Evolutionary conservation across 2,113 vertebrate species (phyloP).

Genomic region (Epinephelus moara): DNA sequence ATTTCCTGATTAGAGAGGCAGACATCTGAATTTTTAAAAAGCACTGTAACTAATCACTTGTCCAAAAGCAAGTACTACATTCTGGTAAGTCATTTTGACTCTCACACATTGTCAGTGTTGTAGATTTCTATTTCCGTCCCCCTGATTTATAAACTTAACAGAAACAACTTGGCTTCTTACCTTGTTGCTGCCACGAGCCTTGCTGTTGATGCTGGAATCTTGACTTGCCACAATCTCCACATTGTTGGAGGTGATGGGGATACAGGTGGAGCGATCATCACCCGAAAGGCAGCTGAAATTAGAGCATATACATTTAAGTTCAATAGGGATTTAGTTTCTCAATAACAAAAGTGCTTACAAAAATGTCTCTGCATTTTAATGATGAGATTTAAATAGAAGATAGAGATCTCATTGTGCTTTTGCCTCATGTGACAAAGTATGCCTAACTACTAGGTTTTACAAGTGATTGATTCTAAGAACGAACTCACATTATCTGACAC

Average conservation of each 20-base stretch:
- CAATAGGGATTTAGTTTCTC: background rate
- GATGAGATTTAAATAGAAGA: background rate
- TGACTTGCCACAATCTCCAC: slow-evolving; percentile 98
- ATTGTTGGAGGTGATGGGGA: slow-evolving; percentile 92
- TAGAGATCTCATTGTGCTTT: background rate
- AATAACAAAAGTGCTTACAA: background rate
- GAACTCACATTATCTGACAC: slow-evolving; percentile 93
- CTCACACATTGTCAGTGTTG: background rate
- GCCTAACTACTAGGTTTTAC: background rate
- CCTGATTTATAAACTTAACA: background rate
- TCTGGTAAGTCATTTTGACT: background rate
- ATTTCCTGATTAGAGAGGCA: background rate
- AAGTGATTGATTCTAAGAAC: background rate
- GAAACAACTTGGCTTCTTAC: slow-evolving; percentile 76
- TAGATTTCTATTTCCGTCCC: background rate
- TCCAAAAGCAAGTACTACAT: background rate
- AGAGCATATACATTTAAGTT: background rate
- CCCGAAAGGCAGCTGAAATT: slow-evolving; percentile 91
- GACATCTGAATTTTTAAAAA: background rate
- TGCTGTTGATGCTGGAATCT: slow-evolving; percentile 97
- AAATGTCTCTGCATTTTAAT: background rate
- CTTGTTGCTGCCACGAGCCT: slow-evolving; percentile 98
- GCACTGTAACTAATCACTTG: background rate
- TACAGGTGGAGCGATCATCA: slow-evolving; percentile 92
- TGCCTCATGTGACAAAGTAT: background rate